A percentile compares a stretch with the other conserved stretches of the same genome.
phyloP scores from a whole-genome alignment of 2,797 vertebrate species.

The Artibeus lituratus region DNA sequence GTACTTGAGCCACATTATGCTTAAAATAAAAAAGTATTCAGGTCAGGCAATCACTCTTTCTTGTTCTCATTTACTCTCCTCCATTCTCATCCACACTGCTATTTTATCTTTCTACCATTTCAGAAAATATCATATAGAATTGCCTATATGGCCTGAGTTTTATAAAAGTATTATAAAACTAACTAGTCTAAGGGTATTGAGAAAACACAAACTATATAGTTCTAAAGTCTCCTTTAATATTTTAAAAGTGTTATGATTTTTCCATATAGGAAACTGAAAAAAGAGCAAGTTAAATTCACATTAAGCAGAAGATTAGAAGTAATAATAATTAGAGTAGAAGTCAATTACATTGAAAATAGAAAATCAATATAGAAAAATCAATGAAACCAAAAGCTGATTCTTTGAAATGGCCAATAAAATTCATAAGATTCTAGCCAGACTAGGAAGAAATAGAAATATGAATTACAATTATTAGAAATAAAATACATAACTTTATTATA shows the following conservation, averaged over 20 bases:
- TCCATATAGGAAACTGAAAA: not conserved
- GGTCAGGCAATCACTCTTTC: not conserved
- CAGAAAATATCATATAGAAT: not conserved
- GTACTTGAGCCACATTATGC: not conserved
- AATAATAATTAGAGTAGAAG: not conserved
- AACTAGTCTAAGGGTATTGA: not conserved
- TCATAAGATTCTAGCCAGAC: not conserved
- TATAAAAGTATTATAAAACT: not conserved
- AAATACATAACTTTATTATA: not conserved
- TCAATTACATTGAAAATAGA: not conserved
- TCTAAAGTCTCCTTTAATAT: not conserved
- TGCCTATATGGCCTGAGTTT: not conserved
- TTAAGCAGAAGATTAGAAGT: not conserved
- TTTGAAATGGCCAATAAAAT: no score
- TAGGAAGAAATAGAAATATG: not conserved
- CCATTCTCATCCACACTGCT: not conserved
- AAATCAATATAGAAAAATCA: not conserved
- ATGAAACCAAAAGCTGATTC: no score
- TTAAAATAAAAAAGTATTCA: not conserved
- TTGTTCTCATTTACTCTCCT: not conserved
- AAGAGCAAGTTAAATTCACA: not conserved
- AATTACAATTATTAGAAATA: not conserved
- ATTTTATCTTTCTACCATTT: not conserved
- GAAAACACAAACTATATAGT: not conserved
- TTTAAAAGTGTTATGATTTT: not conserved